A percentile compares a stretch with the other conserved stretches of the same genome.
phyloP scores from a whole-genome alignment of 2,888 invertebrate species.

The Tiliacea citrago region DNA sequence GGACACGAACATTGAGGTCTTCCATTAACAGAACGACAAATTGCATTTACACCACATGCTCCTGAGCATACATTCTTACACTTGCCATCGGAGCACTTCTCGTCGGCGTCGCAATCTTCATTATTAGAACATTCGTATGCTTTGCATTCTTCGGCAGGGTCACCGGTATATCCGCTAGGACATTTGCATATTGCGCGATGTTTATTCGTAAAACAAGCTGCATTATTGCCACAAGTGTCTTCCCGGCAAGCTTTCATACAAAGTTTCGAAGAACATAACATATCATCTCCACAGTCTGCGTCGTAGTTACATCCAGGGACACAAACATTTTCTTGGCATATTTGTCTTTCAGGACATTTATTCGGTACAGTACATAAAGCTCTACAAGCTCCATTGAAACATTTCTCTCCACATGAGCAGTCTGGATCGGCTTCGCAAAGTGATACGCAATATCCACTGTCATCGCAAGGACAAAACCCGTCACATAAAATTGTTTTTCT shows the following conservation, averaged over 20 bases:
- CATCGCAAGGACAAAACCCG: conserved; percentile 95
- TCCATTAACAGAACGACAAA: conserved; percentile 95
- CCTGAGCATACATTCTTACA: conserved; percentile 96
- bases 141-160: conserved; percentile 94
- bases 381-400: conserved; percentile 93
- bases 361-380: conserved; percentile 93
- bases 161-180: conserved; percentile 96
- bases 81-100: conserved; percentile 92
- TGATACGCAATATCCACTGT: conserved; percentile 94
- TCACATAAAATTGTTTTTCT: conserved; percentile 94
- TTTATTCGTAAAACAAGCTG: conserved; percentile 94
- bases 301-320: conserved; percentile 95
- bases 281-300: conserved; percentile 94
- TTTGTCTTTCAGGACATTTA: conserved; percentile 94
- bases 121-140: conserved; percentile 94
- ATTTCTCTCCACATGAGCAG: conserved; percentile 96
- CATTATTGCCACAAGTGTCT: conserved; percentile 95
- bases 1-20: conserved; percentile 96
- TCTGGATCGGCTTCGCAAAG: conserved; percentile 92
- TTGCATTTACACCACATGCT: conserved; percentile 96
- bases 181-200: conserved; percentile 97
- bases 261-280: conserved; percentile 92
- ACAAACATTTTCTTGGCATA: conserved; percentile 94
- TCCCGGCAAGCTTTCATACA: conserved; percentile 93
- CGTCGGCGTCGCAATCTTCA: conserved; percentile 94